phyloP scores from a whole-genome alignment of 2,113 vertebrate genomes.

The Dicentrarchus labrax region DNA sequence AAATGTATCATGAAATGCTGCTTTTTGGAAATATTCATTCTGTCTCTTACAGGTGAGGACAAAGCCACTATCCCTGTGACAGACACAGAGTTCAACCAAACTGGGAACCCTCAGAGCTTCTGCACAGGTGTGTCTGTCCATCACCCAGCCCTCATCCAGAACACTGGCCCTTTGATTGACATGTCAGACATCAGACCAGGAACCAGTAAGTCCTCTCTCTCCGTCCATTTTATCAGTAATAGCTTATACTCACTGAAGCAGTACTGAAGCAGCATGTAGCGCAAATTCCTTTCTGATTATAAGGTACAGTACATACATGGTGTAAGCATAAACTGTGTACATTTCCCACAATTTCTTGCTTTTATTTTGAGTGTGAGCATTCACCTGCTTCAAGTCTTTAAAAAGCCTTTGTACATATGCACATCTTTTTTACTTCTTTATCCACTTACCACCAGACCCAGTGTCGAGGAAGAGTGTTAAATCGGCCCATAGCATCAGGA shows the following conservation, averaged over 20 bases:
- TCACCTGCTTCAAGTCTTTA: too few species aligned
- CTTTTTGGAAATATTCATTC: conserved; percentile 5
- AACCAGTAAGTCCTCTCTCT: conserved; percentile 89
- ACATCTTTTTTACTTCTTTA: background rate
- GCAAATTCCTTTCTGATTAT: background rate
- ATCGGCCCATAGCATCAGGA: conserved; percentile 95
- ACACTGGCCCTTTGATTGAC: conserved; percentile 97
- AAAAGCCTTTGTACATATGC: conserved; percentile 12
- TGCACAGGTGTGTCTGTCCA: conserved; percentile 97
- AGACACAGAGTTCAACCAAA: conserved; percentile 96
- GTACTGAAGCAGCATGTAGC: background rate
- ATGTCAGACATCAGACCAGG: conserved; percentile 99
- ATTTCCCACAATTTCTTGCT: too few species aligned
- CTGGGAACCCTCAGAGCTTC: conserved; percentile 98
- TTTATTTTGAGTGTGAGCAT: too few species aligned
- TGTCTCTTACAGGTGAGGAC: conserved; percentile 89
- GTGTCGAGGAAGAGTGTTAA: conserved; percentile 98
- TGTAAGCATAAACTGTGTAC: background rate
- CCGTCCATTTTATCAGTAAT: conserved; percentile 22
- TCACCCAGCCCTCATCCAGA: conserved; percentile 97
- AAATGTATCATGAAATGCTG: background rate
- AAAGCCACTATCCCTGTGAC: conserved; percentile 98
- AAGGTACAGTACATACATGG: background rate
- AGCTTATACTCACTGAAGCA: background rate
- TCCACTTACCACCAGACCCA: conserved; percentile 85